These are phyloP conservation scores for Lepidurus packardi DNA, from an alignment of 1,140 invertebrate genomes.

Conservation along the genomic window DNA sequence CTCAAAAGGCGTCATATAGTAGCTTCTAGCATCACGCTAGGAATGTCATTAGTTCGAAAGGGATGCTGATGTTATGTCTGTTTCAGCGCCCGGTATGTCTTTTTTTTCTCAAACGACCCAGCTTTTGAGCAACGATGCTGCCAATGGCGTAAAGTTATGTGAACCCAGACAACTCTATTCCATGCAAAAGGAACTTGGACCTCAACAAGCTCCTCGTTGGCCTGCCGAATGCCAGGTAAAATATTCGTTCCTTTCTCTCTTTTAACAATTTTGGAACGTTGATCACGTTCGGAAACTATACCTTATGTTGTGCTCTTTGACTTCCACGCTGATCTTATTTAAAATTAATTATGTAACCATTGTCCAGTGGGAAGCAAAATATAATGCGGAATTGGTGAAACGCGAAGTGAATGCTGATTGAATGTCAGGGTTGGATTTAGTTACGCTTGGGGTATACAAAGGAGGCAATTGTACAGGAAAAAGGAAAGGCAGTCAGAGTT, in stretches of 20 bases:
- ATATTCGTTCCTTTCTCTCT: neutral
- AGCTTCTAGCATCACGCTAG: too few relatives aligned
- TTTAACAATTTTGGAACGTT: constrained; percentile 16
- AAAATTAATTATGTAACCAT: neutral
- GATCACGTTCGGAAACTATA: neutral
- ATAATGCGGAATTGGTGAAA: constrained; percentile 20
- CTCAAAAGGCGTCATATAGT: too few relatives aligned
- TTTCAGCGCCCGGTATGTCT: neutral
- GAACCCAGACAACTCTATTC: constrained; percentile 62
- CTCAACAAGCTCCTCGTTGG: constrained; percentile 73
- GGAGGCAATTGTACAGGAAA: too few relatives aligned
- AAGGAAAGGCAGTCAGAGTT: too few relatives aligned
- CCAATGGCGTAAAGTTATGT: constrained; percentile 42
- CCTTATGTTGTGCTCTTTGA: constrained; percentile 29
- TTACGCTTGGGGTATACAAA: too few relatives aligned
- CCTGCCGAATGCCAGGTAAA: constrained; percentile 78
- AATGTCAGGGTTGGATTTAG: neutral
- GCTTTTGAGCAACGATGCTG: neutral
- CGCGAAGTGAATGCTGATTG: neutral
- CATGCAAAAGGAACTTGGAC: constrained; percentile 57
- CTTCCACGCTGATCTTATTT: constrained; percentile 13
- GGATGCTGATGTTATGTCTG: neutral
- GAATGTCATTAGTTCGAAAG: neutral
- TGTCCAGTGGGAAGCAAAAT: constrained; percentile 26
- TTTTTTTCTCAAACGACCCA: neutral